Percentiles rank a stretch among this genome's conserved stretches.
These are phyloP conservation scores for Cassiopea andromeda DNA, from an alignment of 30 jellyfish, hydroid and myxozoan species.

Conservation along the genomic window DNA sequence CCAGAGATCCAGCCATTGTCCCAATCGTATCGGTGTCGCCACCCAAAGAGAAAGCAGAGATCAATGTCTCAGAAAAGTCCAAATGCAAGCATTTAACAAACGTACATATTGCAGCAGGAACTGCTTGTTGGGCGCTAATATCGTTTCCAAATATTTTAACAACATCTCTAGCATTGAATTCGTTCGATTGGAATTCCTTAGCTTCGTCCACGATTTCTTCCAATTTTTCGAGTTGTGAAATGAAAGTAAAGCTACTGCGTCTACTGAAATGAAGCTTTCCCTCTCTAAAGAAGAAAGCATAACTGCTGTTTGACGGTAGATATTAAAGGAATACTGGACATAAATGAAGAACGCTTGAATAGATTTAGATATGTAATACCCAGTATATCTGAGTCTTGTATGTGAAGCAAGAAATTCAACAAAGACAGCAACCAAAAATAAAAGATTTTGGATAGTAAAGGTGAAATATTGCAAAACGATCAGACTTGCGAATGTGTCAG, in stretches of 20 bases:
- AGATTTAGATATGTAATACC: no score
- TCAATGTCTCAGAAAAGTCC: constrained; percentile 75
- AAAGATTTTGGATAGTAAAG: no score
- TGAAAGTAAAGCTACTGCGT: constrained; percentile 50
- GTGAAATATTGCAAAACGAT: no score
- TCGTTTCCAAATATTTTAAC: constrained; percentile 72
- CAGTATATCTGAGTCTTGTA: no score
- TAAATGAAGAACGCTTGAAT: no score
- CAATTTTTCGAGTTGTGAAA: constrained; percentile 70
- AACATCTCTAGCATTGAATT: constrained; percentile 26
- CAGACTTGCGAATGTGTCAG: no score
- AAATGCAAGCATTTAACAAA: constrained; percentile 57
- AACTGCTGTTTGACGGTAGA: no score
- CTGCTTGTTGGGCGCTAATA: constrained; percentile 95
- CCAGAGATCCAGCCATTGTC: constrained; percentile 93
- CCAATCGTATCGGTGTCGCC: constrained; percentile 99
- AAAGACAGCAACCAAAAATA: no score
- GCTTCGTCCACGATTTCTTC: constrained; percentile 21
- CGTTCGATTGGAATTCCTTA: neutral
- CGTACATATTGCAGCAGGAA: constrained; percentile 91
- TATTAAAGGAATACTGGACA: no score
- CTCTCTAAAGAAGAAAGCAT: constrained; percentile 41
- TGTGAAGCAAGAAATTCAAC: no score
- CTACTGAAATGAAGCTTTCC: constrained; percentile 50
- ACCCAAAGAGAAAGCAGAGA: constrained; percentile 86